phyloP scores from a whole-genome alignment of 2,113 vertebrate genomes.

The Zosterops japonicus region DNA sequence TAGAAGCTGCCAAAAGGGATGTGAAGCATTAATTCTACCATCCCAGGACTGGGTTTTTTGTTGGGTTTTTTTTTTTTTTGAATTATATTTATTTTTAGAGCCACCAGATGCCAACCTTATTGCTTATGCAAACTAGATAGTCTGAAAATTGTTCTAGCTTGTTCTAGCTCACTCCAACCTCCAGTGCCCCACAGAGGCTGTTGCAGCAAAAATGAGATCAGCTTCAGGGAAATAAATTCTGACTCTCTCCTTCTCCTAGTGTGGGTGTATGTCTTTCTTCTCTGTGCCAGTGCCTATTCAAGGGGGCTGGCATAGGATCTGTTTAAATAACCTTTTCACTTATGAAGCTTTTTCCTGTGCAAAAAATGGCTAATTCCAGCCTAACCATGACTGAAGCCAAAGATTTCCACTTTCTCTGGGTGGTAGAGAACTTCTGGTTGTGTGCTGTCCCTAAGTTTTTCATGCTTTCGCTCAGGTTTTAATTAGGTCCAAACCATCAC shows the following conservation, averaged over 20 bases:
- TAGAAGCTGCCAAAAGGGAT: conserved; percentile 22
- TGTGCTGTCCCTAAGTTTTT: neutral
- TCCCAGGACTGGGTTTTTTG: neutral
- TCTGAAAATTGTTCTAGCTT: conserved; percentile 13
- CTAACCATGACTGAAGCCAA: neutral
- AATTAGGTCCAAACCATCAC: neutral
- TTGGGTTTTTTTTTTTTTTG: neutral
- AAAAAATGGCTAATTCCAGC: neutral
- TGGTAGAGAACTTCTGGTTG: neutral
- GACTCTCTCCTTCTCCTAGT: neutral
- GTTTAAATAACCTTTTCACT: neutral
- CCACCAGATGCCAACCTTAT: neutral
- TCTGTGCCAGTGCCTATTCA: neutral
- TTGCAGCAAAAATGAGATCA: neutral
- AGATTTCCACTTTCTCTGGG: accelerated
- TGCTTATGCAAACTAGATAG: neutral
- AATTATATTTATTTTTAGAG: conserved; percentile 9
- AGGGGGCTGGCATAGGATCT: neutral
- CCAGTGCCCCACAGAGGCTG: neutral
- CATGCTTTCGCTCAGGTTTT: neutral
- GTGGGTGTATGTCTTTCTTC: neutral
- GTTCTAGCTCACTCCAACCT: neutral
- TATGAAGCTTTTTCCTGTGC: neutral
- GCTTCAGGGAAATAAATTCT: neutral
- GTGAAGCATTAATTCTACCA: conserved; percentile 17